Evolutionary conservation across 2,888 invertebrate genomes (phyloP).

Genomic region (Archips xylosteana): DNA sequence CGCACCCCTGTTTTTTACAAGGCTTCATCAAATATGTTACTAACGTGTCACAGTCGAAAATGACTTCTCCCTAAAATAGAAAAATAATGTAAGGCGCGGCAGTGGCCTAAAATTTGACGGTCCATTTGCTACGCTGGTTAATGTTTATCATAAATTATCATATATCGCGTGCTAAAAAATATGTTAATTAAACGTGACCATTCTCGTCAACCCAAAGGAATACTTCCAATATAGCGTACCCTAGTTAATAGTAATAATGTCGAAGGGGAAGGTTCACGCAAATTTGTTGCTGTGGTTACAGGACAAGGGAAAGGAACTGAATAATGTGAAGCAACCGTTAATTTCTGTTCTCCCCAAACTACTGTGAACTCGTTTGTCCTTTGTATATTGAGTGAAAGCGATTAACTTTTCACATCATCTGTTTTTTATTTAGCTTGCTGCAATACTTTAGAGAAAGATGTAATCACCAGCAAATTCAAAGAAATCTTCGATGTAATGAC

Average conservation of each 20-base stretch:
- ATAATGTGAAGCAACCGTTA: constrained; percentile 32
- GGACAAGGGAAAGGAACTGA: constrained; percentile 43
- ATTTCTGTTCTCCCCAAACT: constrained; percentile 33
- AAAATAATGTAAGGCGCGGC: constrained; percentile 30
- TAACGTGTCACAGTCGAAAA: constrained; percentile 48
- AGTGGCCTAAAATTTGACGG: constrained; percentile 28
- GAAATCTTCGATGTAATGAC: background rate
- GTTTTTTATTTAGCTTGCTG: background rate
- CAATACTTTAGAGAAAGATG: no score
- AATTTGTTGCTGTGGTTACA: constrained; percentile 60
- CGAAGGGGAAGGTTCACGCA: constrained; percentile 55
- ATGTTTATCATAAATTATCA: constrained; percentile 29
- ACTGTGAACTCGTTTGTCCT: background rate
- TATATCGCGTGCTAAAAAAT: constrained; percentile 40
- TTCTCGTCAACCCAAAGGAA: constrained; percentile 49
- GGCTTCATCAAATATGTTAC: constrained; percentile 81
- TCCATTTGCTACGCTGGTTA: constrained; percentile 11
- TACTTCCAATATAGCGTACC: constrained; percentile 52
- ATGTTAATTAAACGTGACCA: constrained; percentile 31
- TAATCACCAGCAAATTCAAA: background rate
- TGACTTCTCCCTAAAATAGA: constrained; percentile 23
- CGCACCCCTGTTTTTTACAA: constrained; percentile 73
- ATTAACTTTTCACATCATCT: background rate
- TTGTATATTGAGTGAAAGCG: background rate
- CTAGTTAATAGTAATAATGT: constrained; percentile 59